Evolutionary conservation across 2,888 invertebrate species (phyloP), one percentile per base, ranked within the genome.

Genomic region (Temnothorax rugatulus): DNA sequence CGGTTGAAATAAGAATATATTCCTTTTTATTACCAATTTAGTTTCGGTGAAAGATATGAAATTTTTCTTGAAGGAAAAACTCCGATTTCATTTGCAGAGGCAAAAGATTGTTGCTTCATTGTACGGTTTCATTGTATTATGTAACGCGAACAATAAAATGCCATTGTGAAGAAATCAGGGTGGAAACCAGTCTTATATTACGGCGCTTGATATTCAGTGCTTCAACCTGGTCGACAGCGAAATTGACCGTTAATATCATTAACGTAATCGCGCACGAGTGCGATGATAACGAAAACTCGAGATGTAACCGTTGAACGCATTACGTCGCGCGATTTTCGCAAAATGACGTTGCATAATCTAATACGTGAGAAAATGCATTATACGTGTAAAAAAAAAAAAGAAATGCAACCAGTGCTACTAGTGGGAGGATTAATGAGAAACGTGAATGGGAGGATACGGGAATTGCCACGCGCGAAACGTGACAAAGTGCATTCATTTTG

Each of bases 361-460:
- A 68, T 52, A 76, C 44, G 38, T 44, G 29, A 69, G 13, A 68
- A 77, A 77, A 77, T 77, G 54, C 15, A 21, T 47, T 47, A 29
- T n/a, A 29, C 8, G 7, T 50, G 21, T 29, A 34, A 29, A 47
- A 29, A 76, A 29, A 76, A 18, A 74, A 21, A 54, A 66, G 13
- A 57, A 57, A 44, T 9, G 9, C 44, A 57, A 47, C 5, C 41
- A n/a, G n/a, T 9, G 18, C 25, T 41, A 38, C 34, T 18, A 61
- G 11, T 63, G 41, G 1, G 9, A 29, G 63, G 1, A 64, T 76
- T 63, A 76, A 38, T 50, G 21, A 41, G 9, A 54, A 76, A 64
- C 52, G 41, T 13, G 47, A 50, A 44, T 29, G 13, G 41, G 13
- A 25, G 38, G 8, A 77, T 77, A 57, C 11, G 15, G 8, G 47